Evolutionary conservation across 2,113 vertebrate species (phyloP).

Genomic region (Corvus moneduloides): DNA sequence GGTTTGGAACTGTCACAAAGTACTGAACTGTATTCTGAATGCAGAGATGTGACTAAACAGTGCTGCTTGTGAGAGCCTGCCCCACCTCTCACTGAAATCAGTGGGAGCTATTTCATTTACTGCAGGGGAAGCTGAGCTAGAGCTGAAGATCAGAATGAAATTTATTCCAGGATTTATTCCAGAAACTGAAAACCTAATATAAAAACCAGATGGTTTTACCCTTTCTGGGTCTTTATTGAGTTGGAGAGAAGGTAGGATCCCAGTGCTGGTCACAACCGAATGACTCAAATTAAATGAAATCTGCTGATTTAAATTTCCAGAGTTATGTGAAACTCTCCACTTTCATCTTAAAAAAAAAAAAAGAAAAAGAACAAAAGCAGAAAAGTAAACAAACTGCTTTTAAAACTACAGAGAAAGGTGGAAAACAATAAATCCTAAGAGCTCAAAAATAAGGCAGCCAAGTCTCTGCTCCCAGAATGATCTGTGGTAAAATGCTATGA

Average conservation of each 20-base stretch:
- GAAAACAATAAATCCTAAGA: background rate
- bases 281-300: background rate
- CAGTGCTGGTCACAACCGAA: background rate
- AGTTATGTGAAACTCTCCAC: background rate
- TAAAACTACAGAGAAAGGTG: background rate
- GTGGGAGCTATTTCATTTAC: background rate
- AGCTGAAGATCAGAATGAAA: background rate
- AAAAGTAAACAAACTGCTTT: background rate
- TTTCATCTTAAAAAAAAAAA: background rate
- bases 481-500: background rate
- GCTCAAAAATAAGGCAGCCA: background rate
- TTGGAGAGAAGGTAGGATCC: background rate
- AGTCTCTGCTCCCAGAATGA: background rate
- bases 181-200: constrained; percentile 5
- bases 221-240: background rate
- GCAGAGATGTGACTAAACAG: background rate
- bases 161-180: constrained; percentile 11
- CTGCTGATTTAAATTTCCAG: background rate
- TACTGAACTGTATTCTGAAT: background rate
- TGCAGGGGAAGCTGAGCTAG: background rate
- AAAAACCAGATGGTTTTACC: background rate
- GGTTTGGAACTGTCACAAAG: background rate
- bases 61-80: background rate
- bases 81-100: background rate
- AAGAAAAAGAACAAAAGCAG: background rate